Conservation (phyloP, 2,888 invertebrate genomes). For the Tipula lateralis region DNA sequence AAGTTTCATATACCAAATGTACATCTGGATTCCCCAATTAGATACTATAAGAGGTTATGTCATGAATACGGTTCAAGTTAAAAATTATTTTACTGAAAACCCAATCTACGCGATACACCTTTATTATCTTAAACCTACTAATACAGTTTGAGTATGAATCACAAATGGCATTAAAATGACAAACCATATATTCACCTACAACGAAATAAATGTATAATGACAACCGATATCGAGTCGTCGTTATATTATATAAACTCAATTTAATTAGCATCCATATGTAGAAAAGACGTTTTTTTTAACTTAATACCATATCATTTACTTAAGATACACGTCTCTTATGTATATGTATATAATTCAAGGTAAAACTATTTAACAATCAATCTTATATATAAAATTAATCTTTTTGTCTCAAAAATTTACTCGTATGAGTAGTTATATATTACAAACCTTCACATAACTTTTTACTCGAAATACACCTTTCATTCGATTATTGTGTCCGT, state of each 20-base stretch:
- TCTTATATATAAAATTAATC: background rate
- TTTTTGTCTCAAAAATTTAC: background rate
- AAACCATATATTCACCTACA: too few relatives aligned
- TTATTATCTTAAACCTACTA: too few relatives aligned
- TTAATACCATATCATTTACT: background rate
- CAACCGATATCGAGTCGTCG: background rate
- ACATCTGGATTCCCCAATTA: too few relatives aligned
- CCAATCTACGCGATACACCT: too few relatives aligned
- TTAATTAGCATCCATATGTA: slow-evolving; percentile 24
- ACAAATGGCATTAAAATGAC: too few relatives aligned
- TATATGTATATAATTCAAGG: background rate
- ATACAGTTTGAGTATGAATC: too few relatives aligned
- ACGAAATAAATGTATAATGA: background rate
- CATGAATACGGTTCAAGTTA: too few relatives aligned
- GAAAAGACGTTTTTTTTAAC: background rate
- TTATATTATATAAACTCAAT: background rate
- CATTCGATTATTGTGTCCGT: background rate
- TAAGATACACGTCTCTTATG: background rate
- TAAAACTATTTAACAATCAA: slow-evolving; percentile 2
- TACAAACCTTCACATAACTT: background rate
- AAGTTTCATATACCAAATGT: too few relatives aligned
- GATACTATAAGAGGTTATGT: too few relatives aligned
- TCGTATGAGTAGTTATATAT: too few relatives aligned
- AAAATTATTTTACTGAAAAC: too few relatives aligned
- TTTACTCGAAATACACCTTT: background rate